Percentiles rank a stretch among this genome's conserved stretches.
Evolutionary conservation across 2,113 vertebrate species (phyloP).

Genomic region (Paradoxurus hermaphroditus): DNA sequence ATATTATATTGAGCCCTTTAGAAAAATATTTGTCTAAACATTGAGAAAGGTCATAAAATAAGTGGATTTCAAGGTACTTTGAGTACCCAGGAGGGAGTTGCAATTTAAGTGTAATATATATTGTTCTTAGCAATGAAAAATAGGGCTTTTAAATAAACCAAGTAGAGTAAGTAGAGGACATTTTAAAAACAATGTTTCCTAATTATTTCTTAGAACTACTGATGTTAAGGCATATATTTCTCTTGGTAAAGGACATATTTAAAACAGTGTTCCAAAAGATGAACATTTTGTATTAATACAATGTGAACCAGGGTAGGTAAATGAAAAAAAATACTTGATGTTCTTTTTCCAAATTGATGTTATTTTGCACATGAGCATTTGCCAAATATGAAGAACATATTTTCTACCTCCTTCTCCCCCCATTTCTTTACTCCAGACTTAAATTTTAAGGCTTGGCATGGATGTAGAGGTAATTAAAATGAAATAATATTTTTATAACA

Average conservation of each 20-base stretch:
- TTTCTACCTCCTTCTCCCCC: background rate
- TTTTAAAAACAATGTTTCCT: background rate
- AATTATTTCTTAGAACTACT: background rate
- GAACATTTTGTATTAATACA: background rate
- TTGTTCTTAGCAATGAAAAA: background rate
- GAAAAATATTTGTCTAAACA: conserved; percentile 6
- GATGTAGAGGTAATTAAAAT: conserved; percentile 16
- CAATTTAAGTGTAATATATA: background rate
- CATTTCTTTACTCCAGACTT: background rate
- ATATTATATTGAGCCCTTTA: background rate
- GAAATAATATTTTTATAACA: background rate
- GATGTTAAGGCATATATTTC: background rate
- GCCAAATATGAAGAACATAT: background rate
- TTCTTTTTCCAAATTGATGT: background rate
- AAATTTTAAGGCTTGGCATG: background rate
- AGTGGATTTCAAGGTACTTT: background rate
- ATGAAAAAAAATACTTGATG: background rate
- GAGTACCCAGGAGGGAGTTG: background rate
- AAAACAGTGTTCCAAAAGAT: background rate
- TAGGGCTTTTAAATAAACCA: background rate
- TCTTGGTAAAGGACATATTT: background rate
- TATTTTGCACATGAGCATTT: background rate
- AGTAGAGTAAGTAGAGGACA: background rate
- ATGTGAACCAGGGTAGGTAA: background rate
- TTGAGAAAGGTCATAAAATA: background rate